Conservation (phyloP, 37 sponge, comb jelly and placozoan species). For the Lycopodina hypogea region DNA sequence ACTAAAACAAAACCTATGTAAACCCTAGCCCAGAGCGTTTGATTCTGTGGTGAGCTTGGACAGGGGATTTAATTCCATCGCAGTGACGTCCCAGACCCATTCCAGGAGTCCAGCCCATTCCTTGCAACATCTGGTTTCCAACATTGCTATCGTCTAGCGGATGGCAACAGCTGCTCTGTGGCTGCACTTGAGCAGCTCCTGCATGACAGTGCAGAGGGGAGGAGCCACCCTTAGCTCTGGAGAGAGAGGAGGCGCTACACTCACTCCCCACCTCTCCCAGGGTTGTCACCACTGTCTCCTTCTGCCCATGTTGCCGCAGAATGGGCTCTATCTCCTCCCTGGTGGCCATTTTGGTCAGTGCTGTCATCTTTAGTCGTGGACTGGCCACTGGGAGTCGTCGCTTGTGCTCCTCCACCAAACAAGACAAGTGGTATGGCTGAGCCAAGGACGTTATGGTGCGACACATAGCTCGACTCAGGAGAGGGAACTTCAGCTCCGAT, state of each 20-base stretch:
- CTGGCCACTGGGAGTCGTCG: slow-evolving; percentile 33
- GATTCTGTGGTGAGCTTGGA: slow-evolving; percentile 30
- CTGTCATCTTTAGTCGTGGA: slow-evolving; percentile 34
- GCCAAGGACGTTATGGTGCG: slow-evolving; percentile 37
- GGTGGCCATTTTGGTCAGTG: slow-evolving; percentile 32
- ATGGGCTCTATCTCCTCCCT: slow-evolving; percentile 36
- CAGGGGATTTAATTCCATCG: slow-evolving; percentile 55
- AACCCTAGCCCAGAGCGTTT: slow-evolving; percentile 38
- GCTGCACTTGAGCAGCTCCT: not conserved
- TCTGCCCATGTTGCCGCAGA: slow-evolving; percentile 16
- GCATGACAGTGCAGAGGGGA: too few relatives aligned
- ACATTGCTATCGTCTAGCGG: slow-evolving; percentile 40
- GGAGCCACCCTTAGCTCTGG: not conserved
- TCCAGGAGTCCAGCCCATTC: slow-evolving; percentile 78
- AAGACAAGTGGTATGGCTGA: slow-evolving; percentile 31
- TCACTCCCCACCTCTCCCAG: not conserved
- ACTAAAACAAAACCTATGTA: not conserved
- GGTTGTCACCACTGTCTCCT: slow-evolving; percentile 3
- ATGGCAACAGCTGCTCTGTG: not conserved
- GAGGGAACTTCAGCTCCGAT: slow-evolving; percentile 26
- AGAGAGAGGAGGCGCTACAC: not conserved
- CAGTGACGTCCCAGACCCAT: slow-evolving; percentile 55
- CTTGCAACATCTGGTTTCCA: slow-evolving; percentile 60
- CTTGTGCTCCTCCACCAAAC: slow-evolving; percentile 19
- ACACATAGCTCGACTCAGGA: slow-evolving; percentile 50